Conservation (phyloP, 2,113 vertebrate species). For the Callithrix jacchus region DNA sequence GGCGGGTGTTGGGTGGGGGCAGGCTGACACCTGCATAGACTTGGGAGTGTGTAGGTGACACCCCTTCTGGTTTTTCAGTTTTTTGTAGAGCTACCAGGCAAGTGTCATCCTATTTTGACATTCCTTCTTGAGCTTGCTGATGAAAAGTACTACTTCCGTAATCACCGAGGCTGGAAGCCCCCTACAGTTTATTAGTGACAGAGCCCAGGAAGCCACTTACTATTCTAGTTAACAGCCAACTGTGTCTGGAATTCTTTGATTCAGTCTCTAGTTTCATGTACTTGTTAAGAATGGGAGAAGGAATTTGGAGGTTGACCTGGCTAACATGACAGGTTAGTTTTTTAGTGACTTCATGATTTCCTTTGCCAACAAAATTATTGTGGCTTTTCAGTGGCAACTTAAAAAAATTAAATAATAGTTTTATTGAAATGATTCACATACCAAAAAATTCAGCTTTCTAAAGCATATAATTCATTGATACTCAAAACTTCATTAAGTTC, state of each 20-base stretch:
- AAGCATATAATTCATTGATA: not conserved
- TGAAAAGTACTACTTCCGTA: constrained; percentile 73
- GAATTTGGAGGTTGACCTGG: not conserved
- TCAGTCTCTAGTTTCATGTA: not conserved
- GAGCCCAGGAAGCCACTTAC: constrained; percentile 32
- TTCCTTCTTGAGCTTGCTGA: constrained; percentile 46
- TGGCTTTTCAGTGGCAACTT: not conserved
- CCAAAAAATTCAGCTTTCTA: not conserved
- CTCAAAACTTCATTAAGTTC: not conserved
- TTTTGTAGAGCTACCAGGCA: not conserved
- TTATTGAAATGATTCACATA: not conserved
- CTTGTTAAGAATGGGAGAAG: constrained; percentile 8
- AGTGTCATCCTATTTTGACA: constrained; percentile 74
- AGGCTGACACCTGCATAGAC: constrained; percentile 52
- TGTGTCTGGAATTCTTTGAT: not conserved
- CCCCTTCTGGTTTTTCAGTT: not conserved
- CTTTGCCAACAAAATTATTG: not conserved
- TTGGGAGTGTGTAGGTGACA: constrained; percentile 49
- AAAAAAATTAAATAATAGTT: not conserved
- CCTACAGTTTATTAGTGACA: constrained; percentile 71
- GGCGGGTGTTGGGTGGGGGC: constrained; percentile 14
- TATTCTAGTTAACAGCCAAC: constrained; percentile 43
- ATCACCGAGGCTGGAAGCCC: constrained; percentile 69
- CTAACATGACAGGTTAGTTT: not conserved
- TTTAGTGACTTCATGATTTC: not conserved